These are phyloP conservation scores for Danio tinwini DNA, from an alignment of 2,797 vertebrate genomes.

Conservation along the genomic window DNA sequence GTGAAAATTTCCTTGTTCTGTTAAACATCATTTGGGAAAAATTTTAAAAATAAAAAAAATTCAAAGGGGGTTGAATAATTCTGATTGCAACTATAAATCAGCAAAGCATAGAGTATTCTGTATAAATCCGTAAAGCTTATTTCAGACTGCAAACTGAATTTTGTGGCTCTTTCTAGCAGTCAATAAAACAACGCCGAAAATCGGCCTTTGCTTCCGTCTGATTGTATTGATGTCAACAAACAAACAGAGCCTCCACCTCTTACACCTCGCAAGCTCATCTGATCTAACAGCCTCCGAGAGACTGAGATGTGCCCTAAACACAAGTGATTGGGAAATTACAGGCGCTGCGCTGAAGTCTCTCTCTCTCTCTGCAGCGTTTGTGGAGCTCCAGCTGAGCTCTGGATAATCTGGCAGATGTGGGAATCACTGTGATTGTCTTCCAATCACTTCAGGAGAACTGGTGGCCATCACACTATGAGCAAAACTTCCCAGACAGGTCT, in stretches of 20 bases:
- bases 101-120: neutral
- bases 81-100: too few species aligned
- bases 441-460: conserved; percentile 57
- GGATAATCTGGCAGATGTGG: conserved; percentile 42
- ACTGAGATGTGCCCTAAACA: conserved; percentile 71
- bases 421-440: conserved; percentile 55
- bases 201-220: neutral
- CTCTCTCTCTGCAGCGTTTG: conserved; percentile 60
- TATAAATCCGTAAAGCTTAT: neutral
- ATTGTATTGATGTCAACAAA: conserved; percentile 66
- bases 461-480: conserved; percentile 48
- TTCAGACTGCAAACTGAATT: neutral
- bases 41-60: too few species aligned
- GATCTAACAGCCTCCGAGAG: conserved; percentile 79
- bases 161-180: neutral
- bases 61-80: too few species aligned
- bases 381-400: conserved; percentile 59
- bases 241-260: conserved; percentile 63
- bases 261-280: conserved; percentile 63
- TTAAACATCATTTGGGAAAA: too few species aligned
- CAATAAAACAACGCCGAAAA: neutral
- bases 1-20: too few species aligned
- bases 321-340: conserved; percentile 82
- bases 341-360: conserved; percentile 68
- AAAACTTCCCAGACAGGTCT: conserved; percentile 21